phyloP scores from a whole-genome alignment of 2,113 vertebrate species.

The Axis porcinus region DNA sequence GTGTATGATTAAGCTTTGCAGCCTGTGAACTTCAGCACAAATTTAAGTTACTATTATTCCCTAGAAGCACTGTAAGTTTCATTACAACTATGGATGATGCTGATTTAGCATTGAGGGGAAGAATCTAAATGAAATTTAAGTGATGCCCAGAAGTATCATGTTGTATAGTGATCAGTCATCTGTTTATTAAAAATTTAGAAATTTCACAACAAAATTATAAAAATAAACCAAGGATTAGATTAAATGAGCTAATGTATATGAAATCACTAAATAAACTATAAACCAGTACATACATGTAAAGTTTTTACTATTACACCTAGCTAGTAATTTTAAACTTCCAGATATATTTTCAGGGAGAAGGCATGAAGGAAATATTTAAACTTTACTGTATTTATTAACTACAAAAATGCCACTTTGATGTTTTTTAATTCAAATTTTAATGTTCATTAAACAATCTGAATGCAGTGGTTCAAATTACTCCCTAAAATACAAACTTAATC shows the following conservation, averaged over 20 bases:
- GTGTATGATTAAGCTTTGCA: background rate
- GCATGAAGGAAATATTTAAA: slow-evolving; percentile 10
- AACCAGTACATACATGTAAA: background rate
- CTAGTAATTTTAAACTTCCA: slow-evolving; percentile 37
- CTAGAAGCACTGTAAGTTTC: background rate
- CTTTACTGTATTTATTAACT: slow-evolving; percentile 29
- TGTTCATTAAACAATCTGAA: slow-evolving; percentile 27
- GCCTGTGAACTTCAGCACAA: background rate
- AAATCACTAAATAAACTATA: slow-evolving; percentile 34
- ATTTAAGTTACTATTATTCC: background rate
- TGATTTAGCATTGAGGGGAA: background rate
- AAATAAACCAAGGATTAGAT: background rate
- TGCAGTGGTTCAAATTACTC: slow-evolving; percentile 26
- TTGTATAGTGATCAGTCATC: background rate
- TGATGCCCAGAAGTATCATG: background rate
- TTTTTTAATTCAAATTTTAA: slow-evolving; percentile 43
- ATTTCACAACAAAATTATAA: slow-evolving; percentile 38
- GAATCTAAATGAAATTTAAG: slow-evolving; percentile 1
- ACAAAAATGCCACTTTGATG: slow-evolving; percentile 25
- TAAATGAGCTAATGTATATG: background rate
- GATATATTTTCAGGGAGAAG: slow-evolving; percentile 17
- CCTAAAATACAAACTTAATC: slow-evolving; percentile 30
- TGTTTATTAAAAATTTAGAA: slow-evolving; percentile 33
- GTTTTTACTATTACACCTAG: slow-evolving; percentile 10
- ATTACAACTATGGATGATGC: background rate